phyloP scores from a whole-genome alignment of 1,140 invertebrate species.

The Neodiprion virginianus region DNA sequence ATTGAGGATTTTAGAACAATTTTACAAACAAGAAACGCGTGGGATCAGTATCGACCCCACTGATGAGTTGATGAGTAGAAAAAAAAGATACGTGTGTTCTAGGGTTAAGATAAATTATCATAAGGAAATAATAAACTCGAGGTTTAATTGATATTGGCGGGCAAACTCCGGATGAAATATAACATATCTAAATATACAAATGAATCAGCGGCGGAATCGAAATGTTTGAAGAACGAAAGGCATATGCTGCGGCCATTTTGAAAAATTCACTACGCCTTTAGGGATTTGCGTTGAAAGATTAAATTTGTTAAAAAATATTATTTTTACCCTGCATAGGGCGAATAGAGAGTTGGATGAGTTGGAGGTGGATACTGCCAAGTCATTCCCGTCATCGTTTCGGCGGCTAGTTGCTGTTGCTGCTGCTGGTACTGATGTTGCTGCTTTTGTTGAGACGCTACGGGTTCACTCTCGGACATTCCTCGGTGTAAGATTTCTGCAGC shows the following conservation, averaged over 20 bases:
- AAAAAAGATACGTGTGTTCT: too few relatives aligned
- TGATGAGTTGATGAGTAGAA: too few relatives aligned
- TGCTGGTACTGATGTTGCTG: conserved; percentile 37
- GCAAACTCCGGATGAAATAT: too few relatives aligned
- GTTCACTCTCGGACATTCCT: conserved; percentile 58
- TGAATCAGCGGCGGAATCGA: too few relatives aligned
- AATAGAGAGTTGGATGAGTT: conserved; percentile 55
- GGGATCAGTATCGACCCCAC: too few relatives aligned
- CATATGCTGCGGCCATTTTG: conserved; percentile 5
- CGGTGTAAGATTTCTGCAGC: conserved; percentile 1
- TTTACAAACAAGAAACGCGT: too few relatives aligned
- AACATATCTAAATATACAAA: too few relatives aligned
- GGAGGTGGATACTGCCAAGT: conserved; percentile 56
- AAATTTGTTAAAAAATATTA: neutral
- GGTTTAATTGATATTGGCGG: too few relatives aligned
- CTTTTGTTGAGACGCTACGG: conserved; percentile 55
- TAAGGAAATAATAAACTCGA: too few relatives aligned
- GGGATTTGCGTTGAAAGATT: too few relatives aligned
- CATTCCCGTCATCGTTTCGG: conserved; percentile 57
- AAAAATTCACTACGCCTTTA: neutral
- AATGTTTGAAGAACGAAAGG: neutral
- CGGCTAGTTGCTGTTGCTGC: conserved; percentile 33
- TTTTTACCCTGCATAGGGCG: conserved; percentile 48
- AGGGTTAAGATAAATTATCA: too few relatives aligned
- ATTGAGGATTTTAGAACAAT: too few relatives aligned